A percentile compares a stretch with the other conserved stretches of the same genome.
These are phyloP conservation scores for Tyria jacobaeae DNA, from an alignment of 2,888 invertebrate species.

Conservation along the genomic window DNA sequence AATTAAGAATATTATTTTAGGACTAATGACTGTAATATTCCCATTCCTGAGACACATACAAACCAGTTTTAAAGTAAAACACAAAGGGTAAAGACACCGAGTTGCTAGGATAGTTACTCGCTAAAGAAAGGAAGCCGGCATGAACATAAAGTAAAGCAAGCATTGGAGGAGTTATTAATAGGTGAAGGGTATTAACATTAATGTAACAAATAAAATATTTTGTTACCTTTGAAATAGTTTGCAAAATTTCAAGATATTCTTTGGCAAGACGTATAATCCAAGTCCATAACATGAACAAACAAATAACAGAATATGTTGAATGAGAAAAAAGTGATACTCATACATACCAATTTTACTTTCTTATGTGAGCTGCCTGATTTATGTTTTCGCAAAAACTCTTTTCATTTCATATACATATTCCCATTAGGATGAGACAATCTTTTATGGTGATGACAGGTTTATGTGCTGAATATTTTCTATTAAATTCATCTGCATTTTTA, in stretches of 20 bases:
- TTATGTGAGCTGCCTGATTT: conserved; percentile 14
- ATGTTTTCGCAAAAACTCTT: conserved; percentile 6
- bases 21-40: too few species aligned
- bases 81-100: too few species aligned
- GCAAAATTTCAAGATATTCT: background rate
- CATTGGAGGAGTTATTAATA: too few species aligned
- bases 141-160: too few species aligned
- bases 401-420: conserved; percentile 8
- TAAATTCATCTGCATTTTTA: background rate
- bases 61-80: too few species aligned
- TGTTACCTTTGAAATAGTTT: too few species aligned
- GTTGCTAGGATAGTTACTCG: too few species aligned
- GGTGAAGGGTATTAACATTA: too few species aligned
- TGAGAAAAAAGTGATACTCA: background rate
- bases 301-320: conserved; percentile 16
- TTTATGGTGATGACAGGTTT: background rate
- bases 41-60: too few species aligned
- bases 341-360: conserved; percentile 8
- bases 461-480: conserved; percentile 2
- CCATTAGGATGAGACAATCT: conserved; percentile 12
- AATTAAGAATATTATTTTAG: too few species aligned
- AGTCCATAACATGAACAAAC: background rate
- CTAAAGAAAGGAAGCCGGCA: too few species aligned
- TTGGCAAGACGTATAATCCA: background rate
- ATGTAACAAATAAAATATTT: too few species aligned